phyloP scores from a whole-genome alignment of 2,888 invertebrate genomes.

The Patella caerulea region DNA sequence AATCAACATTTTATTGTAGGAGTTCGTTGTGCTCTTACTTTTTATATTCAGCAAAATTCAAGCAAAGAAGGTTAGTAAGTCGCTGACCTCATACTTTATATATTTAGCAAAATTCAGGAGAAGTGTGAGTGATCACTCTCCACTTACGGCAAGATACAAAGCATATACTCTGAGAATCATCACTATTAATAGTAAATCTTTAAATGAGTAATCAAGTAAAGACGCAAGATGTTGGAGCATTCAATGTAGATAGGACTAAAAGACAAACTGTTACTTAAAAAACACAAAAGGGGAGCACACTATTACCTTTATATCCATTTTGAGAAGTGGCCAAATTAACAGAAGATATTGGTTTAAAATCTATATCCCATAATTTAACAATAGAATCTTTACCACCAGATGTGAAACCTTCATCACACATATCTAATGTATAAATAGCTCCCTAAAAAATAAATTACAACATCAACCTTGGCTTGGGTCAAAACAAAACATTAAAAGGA shows the following conservation, averaged over 20 bases:
- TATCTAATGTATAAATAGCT: slow-evolving; percentile 64
- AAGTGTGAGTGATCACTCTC: no score
- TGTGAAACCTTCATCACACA: slow-evolving; percentile 65
- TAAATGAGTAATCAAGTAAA: neutral
- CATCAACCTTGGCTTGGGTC: neutral
- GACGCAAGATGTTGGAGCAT: neutral
- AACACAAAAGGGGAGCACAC: neutral
- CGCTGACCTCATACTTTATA: no score
- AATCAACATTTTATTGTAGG: no score
- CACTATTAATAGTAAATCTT: no score
- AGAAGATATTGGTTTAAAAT: slow-evolving; percentile 64
- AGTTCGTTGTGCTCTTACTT: no score
- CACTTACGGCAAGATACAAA: no score
- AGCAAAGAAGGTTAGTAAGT: no score
- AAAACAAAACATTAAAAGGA: no score
- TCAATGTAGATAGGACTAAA: neutral
- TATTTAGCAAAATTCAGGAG: no score
- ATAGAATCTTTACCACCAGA: slow-evolving; percentile 70
- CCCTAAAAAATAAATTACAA: slow-evolving; percentile 51
- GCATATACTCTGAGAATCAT: no score
- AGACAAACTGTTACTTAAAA: neutral
- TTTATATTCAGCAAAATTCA: no score
- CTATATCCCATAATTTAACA: slow-evolving; percentile 67
- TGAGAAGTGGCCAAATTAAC: slow-evolving; percentile 62
- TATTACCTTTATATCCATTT: slow-evolving; percentile 67